A percentile compares a stretch with the other conserved stretches of the same genome.
These are phyloP conservation scores for Lagenorhynchus albirostris DNA, from an alignment of 2,113 vertebrate genomes.

Conservation along the genomic window DNA sequence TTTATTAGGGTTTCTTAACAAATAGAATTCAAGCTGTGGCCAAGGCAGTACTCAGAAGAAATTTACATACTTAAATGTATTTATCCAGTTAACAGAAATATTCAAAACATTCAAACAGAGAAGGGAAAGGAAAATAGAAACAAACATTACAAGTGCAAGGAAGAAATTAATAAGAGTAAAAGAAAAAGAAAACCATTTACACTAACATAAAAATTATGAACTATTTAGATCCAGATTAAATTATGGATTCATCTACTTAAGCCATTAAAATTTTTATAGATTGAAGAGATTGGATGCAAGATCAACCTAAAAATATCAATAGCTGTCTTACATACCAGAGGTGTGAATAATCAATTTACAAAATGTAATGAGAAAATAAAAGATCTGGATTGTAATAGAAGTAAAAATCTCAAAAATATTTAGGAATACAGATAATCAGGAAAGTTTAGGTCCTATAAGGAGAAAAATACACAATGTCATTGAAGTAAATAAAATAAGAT, in stretches of 20 bases:
- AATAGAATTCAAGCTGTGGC: not conserved
- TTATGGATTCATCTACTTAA: not conserved
- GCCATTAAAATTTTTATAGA: not conserved
- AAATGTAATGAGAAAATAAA: not conserved
- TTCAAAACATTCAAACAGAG: not conserved
- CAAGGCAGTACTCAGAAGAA: not conserved
- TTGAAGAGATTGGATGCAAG: not conserved
- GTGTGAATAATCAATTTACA: not conserved
- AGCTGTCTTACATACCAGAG: not conserved
- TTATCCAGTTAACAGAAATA: not conserved
- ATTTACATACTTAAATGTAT: not conserved
- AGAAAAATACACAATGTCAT: not conserved
- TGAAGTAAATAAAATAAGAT: not conserved
- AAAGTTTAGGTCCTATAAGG: not conserved
- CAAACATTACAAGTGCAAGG: not conserved
- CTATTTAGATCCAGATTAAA: too few species aligned
- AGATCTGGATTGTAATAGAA: not conserved
- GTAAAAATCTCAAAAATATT: not conserved
- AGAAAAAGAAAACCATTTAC: not conserved
- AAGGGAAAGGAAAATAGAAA: not conserved
- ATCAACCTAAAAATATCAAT: not conserved
- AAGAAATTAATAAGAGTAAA: not conserved
- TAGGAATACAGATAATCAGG: not conserved
- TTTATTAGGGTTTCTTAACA: conserved; percentile 1
- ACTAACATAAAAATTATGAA: not conserved